These are phyloP conservation scores for Timema podura DNA, from an alignment of 2,888 invertebrate genomes.

Conservation along the genomic window DNA sequence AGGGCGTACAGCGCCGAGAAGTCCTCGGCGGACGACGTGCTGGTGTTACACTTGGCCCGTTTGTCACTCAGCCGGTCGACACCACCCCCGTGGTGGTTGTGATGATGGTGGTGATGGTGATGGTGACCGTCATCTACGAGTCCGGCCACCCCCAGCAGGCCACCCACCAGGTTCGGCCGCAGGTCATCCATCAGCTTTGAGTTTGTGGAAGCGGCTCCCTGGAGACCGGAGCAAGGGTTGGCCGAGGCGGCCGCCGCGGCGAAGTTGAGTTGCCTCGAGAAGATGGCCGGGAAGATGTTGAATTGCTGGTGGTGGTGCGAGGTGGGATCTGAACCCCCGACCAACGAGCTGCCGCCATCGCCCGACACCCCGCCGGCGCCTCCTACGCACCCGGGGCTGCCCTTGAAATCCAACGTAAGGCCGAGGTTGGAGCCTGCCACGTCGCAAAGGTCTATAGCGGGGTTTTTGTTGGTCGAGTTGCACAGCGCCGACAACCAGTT, in stretches of 20 bases:
- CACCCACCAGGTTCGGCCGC: constrained; percentile 75
- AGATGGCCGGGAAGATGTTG: constrained; percentile 88
- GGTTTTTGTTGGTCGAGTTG: too few species aligned
- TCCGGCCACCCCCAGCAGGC: constrained; percentile 72
- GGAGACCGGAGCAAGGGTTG: constrained; percentile 22
- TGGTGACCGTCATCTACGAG: constrained; percentile 72
- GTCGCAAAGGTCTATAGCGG: background rate
- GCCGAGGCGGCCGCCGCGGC: constrained; percentile 51
- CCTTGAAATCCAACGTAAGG: constrained; percentile 26
- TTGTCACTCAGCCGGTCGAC: constrained; percentile 25
- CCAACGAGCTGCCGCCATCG: constrained; percentile 31
- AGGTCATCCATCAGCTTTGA: constrained; percentile 68
- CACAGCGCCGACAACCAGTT: too few species aligned
- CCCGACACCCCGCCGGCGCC: constrained; percentile 47
- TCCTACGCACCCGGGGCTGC: constrained; percentile 41
- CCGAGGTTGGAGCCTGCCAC: too few species aligned
- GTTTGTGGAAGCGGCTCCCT: constrained; percentile 23
- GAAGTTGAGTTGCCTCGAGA: constrained; percentile 84
- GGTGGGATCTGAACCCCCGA: constrained; percentile 47
- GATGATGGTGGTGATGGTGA: constrained; percentile 46
- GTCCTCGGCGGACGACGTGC: constrained; percentile 76
- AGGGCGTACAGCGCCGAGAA: constrained; percentile 80
- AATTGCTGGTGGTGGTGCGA: constrained; percentile 67
- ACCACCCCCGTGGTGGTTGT: constrained; percentile 28
- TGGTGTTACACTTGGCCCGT: constrained; percentile 39